These are phyloP conservation scores for Illadopsis cleaveri DNA, from an alignment of 2,113 vertebrate species.

Conservation along the genomic window DNA sequence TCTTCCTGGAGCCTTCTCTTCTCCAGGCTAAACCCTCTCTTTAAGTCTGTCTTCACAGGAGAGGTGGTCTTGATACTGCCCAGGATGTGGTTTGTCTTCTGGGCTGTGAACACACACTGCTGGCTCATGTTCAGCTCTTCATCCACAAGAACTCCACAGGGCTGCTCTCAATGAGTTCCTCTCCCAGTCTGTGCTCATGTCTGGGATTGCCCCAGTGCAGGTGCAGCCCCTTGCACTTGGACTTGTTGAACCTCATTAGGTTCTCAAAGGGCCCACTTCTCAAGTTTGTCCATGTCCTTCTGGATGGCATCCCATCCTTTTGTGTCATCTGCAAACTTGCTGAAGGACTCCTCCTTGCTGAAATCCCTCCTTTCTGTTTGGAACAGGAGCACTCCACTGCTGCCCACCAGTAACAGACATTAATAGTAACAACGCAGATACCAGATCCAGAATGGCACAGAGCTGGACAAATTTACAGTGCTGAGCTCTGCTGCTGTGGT, in stretches of 20 bases:
- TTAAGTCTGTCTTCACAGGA: not conserved
- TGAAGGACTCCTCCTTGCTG: not conserved
- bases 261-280: not conserved
- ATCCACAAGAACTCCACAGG: not conserved
- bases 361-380: not conserved
- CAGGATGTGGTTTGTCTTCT: not conserved
- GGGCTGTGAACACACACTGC: not conserved
- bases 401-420: not conserved
- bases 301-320: not conserved
- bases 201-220: not conserved
- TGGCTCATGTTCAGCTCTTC: not conserved
- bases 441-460: not conserved
- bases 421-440: rapidly evolving
- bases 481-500: not conserved
- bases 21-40: not conserved
- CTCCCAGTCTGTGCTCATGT: not conserved
- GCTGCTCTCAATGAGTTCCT: not conserved
- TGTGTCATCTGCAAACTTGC: not conserved
- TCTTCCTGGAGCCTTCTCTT: not conserved
- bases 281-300: not conserved
- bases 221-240: not conserved
- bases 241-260: not conserved
- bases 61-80: not conserved
- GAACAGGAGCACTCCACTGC: not conserved
- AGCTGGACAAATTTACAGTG: not conserved